Evolutionary conservation across 2,888 invertebrate genomes (phyloP).

Genomic region (Meiosimyza decipiens): DNA sequence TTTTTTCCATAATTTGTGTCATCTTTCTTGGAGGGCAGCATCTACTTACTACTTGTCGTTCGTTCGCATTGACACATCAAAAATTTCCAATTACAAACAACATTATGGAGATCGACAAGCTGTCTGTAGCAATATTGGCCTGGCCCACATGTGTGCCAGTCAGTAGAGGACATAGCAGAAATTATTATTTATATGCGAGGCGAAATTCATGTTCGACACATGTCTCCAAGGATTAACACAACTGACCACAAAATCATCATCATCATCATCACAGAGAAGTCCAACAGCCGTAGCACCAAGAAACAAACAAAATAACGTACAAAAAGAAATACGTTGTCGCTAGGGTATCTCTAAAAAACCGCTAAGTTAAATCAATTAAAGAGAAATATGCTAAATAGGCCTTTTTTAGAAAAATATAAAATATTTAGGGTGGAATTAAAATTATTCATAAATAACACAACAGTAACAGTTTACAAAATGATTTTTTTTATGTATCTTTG

Average conservation of each 20-base stretch:
- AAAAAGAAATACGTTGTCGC: slow-evolving; percentile 15
- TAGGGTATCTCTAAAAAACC: too few relatives aligned
- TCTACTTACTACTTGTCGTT: not conserved
- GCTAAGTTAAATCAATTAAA: too few relatives aligned
- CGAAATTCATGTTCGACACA: slow-evolving; percentile 65
- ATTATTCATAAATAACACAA: too few relatives aligned
- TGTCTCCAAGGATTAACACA: slow-evolving; percentile 64
- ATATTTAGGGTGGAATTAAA: too few relatives aligned
- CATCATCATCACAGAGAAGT: slow-evolving; percentile 52
- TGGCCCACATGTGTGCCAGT: slow-evolving; percentile 50
- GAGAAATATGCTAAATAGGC: too few relatives aligned
- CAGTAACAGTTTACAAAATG: too few relatives aligned
- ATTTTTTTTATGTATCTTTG: too few relatives aligned
- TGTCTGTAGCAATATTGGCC: slow-evolving; percentile 59
- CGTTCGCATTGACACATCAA: slow-evolving; percentile 34
- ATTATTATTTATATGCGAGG: slow-evolving; percentile 63
- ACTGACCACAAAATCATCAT: slow-evolving; percentile 60
- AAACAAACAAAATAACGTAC: slow-evolving; percentile 9
- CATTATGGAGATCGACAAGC: slow-evolving; percentile 67
- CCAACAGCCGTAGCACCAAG: slow-evolving; percentile 20
- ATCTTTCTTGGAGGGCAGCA: not conserved
- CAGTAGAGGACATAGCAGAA: slow-evolving; percentile 42
- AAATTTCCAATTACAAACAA: slow-evolving; percentile 62
- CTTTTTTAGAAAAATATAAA: too few relatives aligned
- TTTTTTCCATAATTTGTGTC: not conserved